A percentile compares a stretch with the other conserved stretches of the same genome.
Conservation (phyloP, 2,888 invertebrate genomes). For the Phyto melanocephala region DNA sequence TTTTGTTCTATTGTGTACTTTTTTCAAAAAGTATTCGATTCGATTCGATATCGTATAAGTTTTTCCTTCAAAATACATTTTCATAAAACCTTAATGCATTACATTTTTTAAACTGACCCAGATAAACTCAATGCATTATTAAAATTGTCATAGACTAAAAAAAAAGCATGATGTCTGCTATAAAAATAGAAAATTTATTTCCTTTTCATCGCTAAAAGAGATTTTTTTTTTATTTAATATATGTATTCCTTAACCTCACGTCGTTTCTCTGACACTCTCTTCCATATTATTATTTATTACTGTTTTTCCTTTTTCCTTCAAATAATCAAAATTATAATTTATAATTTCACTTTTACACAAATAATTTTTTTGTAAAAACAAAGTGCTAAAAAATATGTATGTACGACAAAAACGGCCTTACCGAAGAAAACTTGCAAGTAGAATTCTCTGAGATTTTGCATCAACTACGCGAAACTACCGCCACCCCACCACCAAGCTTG, state of each 20-base stretch:
- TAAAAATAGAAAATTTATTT: background rate
- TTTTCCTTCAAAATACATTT: too few relatives aligned
- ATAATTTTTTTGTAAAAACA: conserved; percentile 16
- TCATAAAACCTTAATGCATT: background rate
- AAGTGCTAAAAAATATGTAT: background rate
- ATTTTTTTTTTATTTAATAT: background rate
- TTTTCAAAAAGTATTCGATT: too few relatives aligned
- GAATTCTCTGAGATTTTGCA: too few relatives aligned
- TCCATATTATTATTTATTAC: background rate
- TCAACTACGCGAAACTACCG: background rate
- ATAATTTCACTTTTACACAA: conserved; percentile 46
- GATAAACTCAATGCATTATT: conserved; percentile 18
- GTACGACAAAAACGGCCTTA: conserved; percentile 8
- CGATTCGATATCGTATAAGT: too few relatives aligned
- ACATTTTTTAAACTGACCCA: conserved; percentile 11
- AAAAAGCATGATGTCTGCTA: background rate
- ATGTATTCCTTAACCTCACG: background rate
- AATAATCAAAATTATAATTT: conserved; percentile 42
- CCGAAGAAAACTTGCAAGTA: background rate
- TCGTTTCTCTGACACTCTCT: too few relatives aligned
- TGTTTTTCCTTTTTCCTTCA: conserved; percentile 34
- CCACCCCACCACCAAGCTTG: background rate
- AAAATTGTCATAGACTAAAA: background rate
- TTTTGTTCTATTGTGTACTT: too few relatives aligned
- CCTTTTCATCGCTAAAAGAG: background rate